Conservation (phyloP, 2,797 vertebrate genomes). For the Danio kyathit region DNA sequence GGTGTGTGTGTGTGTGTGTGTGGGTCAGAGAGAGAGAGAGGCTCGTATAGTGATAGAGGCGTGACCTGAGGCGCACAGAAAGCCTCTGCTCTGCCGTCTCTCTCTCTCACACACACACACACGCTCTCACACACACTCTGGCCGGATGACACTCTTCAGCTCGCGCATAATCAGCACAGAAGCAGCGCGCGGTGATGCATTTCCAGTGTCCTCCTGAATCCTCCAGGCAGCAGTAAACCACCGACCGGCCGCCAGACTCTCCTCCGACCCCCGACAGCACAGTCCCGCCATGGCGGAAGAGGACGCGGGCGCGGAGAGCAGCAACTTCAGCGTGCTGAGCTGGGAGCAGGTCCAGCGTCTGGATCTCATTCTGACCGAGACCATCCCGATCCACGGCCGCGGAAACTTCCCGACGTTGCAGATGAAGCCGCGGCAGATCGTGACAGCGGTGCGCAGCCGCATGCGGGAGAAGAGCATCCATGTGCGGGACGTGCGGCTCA, state of each 20-base stretch:
- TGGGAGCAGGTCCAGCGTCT: constrained; percentile 99
- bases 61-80: constrained; percentile 80
- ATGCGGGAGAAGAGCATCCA: constrained; percentile 91
- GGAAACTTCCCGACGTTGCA: constrained; percentile 98
- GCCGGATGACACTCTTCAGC: constrained; percentile 9
- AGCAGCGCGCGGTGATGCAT: neutral
- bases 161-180: constrained; percentile 6
- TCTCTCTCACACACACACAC: constrained; percentile 76
- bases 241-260: neutral
- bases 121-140: constrained; percentile 58
- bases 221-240: neutral
- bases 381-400: constrained; percentile 97
- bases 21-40: neutral
- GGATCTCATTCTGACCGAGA: constrained; percentile 94
- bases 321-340: constrained; percentile 90
- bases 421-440: constrained; percentile 95
- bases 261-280: neutral
- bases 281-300: constrained; percentile 86
- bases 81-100: constrained; percentile 83
- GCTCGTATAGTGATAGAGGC: constrained; percentile 88
- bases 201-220: neutral
- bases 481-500: constrained; percentile 93
- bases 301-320: constrained; percentile 74
- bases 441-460: constrained; percentile 92
- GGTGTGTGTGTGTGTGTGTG: neutral